Evolutionary conservation across 2,888 invertebrate genomes (phyloP), one percentile per base, ranked within the genome.

Genomic region (Apotomis capreana): DNA sequence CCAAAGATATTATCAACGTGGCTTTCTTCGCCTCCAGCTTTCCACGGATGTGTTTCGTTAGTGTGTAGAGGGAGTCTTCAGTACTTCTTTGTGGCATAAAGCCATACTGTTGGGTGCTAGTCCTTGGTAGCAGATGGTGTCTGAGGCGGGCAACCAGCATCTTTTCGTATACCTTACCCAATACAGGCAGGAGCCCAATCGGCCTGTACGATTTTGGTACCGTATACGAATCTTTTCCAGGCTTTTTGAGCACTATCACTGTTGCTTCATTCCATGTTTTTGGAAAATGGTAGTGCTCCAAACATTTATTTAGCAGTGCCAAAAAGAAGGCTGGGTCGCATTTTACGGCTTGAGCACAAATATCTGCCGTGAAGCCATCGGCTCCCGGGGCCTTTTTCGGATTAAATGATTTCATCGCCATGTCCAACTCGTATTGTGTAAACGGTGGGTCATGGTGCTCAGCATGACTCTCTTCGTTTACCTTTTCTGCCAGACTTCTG

Each of bases 171-270:
- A 64, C 54, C 13, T 73, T 73, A 1, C 73, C 73, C 36, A 73
- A 6, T 9, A 73, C 55, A 10, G 73, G 44, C 5, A 73, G n/a
- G n/a, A n/a, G n/a, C n/a, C n/a, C n/a, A n/a, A n/a, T n/a, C n/a
- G n/a, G n/a, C n/a, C n/a, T n/a, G 46, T 71, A 72, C 4, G 74
- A 64, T 13, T 72, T 71, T 3, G 74, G 65, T 1, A 10, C 40
- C 5, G 15, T 65, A 55, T 74, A 71, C 40, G 58, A 26, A 6
- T 65, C 64, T 52, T 70, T 74, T 2, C 58, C 71, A 1, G 74
- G 64, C 46, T 78, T 78, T 9, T 70, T 65, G 0, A 78, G 67
- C 4, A 71, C 13, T 6, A 52, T 57, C 4, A 78, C 75, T 4
- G 46, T 51, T 0, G 74, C 74, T 0, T 26, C 9, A 57, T 76